A percentile compares a stretch with the other conserved stretches of the same genome.
These are phyloP conservation scores for Eunapius fragilis DNA, from an alignment of 37 sponge, comb jelly and placozoan species.

Conservation along the genomic window DNA sequence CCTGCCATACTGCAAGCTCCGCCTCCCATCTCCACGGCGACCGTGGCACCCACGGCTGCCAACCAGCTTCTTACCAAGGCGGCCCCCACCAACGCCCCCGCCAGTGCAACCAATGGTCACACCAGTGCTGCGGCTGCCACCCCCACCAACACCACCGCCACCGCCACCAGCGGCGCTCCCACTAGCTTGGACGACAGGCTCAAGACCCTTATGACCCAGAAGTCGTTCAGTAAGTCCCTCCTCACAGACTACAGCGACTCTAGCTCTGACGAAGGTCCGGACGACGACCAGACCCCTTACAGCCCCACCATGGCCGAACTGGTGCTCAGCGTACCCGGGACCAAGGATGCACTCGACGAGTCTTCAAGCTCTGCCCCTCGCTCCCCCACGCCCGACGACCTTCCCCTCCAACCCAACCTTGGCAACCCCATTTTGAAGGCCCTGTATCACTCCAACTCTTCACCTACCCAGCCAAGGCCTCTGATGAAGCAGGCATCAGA, in stretches of 20 bases:
- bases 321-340: background rate
- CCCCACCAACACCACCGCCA: background rate
- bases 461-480: background rate
- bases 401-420: conserved; percentile 12
- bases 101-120: background rate
- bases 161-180: background rate
- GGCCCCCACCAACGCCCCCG: background rate
- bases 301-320: conserved; percentile 28
- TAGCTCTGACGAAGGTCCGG: conserved; percentile 7
- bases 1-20: too few relatives aligned
- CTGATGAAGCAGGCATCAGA: background rate
- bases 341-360: conserved; percentile 5
- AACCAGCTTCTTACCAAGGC: background rate
- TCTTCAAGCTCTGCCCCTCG: conserved; percentile 22
- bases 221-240: conserved; percentile 1
- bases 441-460: conserved; percentile 8
- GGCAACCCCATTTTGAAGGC: conserved; percentile 55
- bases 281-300: conserved; percentile 16
- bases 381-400: background rate
- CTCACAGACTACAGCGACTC: conserved; percentile 8
- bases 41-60: too few relatives aligned
- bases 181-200: conserved; percentile 39
- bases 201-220: conserved; percentile 12
- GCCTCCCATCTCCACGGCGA: too few relatives aligned
- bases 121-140: background rate